phyloP scores from a whole-genome alignment of 2,888 invertebrate genomes.

The Ceriagrion tenellum region DNA sequence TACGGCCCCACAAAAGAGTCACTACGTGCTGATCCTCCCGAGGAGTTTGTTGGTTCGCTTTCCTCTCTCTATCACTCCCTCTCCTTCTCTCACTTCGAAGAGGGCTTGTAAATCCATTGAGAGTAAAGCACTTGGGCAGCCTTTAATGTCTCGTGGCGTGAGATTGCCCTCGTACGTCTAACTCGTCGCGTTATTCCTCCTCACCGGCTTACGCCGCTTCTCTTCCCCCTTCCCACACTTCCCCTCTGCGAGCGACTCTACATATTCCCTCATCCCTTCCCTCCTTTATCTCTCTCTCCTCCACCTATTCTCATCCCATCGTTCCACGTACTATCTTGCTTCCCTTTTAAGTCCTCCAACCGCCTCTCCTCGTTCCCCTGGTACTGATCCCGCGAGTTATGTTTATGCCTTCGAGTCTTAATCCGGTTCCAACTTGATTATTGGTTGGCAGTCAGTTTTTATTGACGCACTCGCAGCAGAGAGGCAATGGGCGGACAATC shows the following conservation, averaged over 20 bases:
- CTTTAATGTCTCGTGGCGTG: constrained; percentile 71
- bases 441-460: background rate
- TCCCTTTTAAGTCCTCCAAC: constrained; percentile 33
- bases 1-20: constrained; percentile 68
- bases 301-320: background rate
- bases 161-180: constrained; percentile 52
- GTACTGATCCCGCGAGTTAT: constrained; percentile 23
- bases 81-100: background rate
- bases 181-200: constrained; percentile 41
- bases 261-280: background rate
- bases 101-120: constrained; percentile 65
- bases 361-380: background rate
- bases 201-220: background rate
- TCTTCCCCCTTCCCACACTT: background rate
- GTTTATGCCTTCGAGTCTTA: background rate
- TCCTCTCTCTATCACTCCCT: background rate
- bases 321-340: background rate
- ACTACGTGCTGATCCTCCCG: constrained; percentile 68
- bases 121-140: constrained; percentile 73
- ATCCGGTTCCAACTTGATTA: background rate
- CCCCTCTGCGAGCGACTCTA: background rate
- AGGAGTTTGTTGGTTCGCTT: constrained; percentile 30
- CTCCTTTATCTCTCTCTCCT: constrained; percentile 68
- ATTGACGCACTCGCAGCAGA: background rate
- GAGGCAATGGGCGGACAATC: background rate